Conservation (phyloP, 2,888 invertebrate genomes). For the Polydrusus pterygomalis region DNA sequence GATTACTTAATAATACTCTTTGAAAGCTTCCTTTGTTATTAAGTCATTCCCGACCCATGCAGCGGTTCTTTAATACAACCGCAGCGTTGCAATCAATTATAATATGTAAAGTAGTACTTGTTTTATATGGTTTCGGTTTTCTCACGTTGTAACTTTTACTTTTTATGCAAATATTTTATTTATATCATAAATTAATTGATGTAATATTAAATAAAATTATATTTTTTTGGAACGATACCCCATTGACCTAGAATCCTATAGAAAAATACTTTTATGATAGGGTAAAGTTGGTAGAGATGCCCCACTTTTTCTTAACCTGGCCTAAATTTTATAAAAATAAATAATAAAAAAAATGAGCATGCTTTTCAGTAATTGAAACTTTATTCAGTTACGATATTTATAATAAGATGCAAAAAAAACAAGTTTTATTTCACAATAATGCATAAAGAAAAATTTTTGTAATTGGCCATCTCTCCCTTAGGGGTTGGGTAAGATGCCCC, state of each 20-base stretch:
- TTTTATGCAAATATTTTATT: slow-evolving; percentile 2
- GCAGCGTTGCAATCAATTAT: not conserved
- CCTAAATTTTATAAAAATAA: too few species aligned
- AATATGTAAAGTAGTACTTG: slow-evolving; percentile 3
- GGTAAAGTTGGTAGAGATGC: too few species aligned
- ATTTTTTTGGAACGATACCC: not conserved
- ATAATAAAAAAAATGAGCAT: too few species aligned
- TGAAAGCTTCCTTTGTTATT: not conserved
- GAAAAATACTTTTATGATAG: not conserved
- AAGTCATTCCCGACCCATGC: not conserved
- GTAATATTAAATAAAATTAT: too few species aligned
- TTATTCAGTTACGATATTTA: too few species aligned
- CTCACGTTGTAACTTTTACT: not conserved
- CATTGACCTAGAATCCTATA: not conserved
- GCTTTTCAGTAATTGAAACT: too few species aligned
- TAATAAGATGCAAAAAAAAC: too few species aligned
- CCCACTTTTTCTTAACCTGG: too few species aligned
- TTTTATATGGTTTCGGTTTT: not conserved
- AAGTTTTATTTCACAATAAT: too few species aligned
- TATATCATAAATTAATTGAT: not conserved
- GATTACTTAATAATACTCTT: slow-evolving; percentile 12
- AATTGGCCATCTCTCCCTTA: too few species aligned
- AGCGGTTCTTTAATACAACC: slow-evolving; percentile 11
- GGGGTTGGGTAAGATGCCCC: too few species aligned
- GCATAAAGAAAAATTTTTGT: too few species aligned